Conservation (phyloP, 2,888 invertebrate species). For the Lapara coniferarum region DNA sequence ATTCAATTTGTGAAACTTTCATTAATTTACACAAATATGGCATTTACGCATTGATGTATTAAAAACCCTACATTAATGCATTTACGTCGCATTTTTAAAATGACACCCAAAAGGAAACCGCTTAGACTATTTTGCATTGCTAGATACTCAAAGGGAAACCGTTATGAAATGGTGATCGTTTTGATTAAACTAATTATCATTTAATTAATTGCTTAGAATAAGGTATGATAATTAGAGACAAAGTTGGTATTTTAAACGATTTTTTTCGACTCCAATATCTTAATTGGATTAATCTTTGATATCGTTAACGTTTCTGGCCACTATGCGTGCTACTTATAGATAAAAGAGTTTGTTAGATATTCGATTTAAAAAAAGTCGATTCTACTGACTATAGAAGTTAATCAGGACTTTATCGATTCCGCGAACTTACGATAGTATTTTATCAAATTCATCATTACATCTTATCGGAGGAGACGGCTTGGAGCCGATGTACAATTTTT, state of each 20-base stretch:
- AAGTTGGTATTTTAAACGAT: background rate
- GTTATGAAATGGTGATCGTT: too few species aligned
- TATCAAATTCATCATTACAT: background rate
- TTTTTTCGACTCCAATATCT: background rate
- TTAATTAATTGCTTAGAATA: background rate
- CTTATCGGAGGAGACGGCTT: background rate
- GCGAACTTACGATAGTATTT: background rate
- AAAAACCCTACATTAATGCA: too few species aligned
- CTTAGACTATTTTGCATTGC: too few species aligned
- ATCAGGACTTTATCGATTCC: slow-evolving; percentile 12
- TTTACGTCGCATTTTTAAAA: too few species aligned
- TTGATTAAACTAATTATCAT: background rate
- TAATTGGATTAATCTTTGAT: slow-evolving; percentile 1
- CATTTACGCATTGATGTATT: too few species aligned
- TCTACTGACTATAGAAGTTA: background rate
- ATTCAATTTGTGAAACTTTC: too few species aligned
- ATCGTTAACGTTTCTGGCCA: background rate
- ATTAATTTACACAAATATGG: too few species aligned
- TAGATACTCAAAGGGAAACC: too few species aligned
- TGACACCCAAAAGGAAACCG: too few species aligned
- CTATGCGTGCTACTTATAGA: background rate
- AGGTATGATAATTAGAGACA: background rate
- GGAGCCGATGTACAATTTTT: slow-evolving; percentile 1
- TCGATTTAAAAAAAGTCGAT: background rate
- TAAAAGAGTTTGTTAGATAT: background rate